Evolutionary conservation across 2,888 invertebrate genomes (phyloP), one percentile per base, ranked within the genome.

Genomic region (Hartigia nigra): DNA sequence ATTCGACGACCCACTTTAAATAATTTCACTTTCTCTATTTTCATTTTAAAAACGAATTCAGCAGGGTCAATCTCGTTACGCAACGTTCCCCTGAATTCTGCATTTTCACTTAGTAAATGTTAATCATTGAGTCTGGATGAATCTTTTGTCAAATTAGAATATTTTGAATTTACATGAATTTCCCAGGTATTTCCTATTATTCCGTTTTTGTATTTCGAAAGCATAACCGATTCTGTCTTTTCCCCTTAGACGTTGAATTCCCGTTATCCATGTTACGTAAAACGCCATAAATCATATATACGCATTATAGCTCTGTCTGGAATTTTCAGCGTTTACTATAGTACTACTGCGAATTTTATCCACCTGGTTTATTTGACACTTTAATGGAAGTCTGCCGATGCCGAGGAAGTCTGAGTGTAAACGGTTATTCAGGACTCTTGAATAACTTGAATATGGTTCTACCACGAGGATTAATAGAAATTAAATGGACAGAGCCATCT

Each of bases 1-100:
- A 39, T 80, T 79, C 80, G 75, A 69, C 79, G 83, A 78, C 75
- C 78, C 69, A 79, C 80, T 79, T 82, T 81, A 77, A 23, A 23
- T n/a, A 23, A 77, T 78, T 81, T 79, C 77, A 80, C 82, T 82
- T 81, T 81, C 81, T 14, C 75, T 79, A 78, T 74, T n/a, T 72
- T 37, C 32, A 70, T 70, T 70, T 14, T 36, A 77, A 9, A 23
- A 55, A 23, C 4, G 2, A 11, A 5, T 23, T 55, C 55, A 23
- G 23, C 55, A 14, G 1, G 9, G 14, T 39, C 23, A 5, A 39
- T 39, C 5, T 23, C 23, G 9, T 23, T 39, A 0, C 5, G 1
- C 14, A 5, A 55, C 55, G 55, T 5, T 55, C 23, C 23, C 55
- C 55, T 23, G 9, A 55, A 55, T 55, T 23, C 23, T 23, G 55